Evolutionary conservation across 2,797 vertebrate genomes (phyloP).

Genomic region (Cyprinella venusta): DNA sequence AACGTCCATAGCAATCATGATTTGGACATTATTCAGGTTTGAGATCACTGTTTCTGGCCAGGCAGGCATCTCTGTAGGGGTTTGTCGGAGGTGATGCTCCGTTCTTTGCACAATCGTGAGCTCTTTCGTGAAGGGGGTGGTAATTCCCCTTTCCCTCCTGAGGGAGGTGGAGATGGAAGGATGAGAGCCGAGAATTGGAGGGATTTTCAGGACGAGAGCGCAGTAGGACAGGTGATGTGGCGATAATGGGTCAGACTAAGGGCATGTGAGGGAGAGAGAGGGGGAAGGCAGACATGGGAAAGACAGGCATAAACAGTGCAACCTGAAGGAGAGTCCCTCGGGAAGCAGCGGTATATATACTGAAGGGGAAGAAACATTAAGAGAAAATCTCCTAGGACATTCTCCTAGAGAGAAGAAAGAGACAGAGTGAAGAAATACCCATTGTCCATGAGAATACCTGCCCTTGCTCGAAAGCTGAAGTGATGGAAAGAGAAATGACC

Average conservation of each 20-base stretch:
- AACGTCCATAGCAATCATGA: conserved; percentile 21
- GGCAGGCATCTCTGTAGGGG: conserved; percentile 30
- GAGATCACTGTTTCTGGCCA: conserved; percentile 35
- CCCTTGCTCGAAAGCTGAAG: neutral
- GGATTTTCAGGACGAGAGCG: conserved; percentile 76
- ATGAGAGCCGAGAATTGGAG: conserved; percentile 66
- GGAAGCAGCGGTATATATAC: conserved; percentile 29
- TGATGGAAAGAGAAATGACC: neutral
- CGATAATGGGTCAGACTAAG: conserved; percentile 74
- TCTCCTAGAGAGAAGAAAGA: conserved; percentile 61
- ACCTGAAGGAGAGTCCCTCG: conserved; percentile 36
- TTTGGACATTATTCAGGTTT: conserved; percentile 40
- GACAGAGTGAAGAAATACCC: conserved; percentile 44
- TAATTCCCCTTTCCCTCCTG: conserved; percentile 70
- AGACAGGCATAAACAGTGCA: conserved; percentile 64
- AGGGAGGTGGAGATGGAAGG: conserved; percentile 64
- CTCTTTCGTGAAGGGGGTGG: conserved; percentile 67
- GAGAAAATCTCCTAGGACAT: conserved; percentile 38
- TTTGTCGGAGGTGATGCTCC: conserved; percentile 18
- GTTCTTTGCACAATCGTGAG: conserved; percentile 39
- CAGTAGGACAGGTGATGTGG: conserved; percentile 75
- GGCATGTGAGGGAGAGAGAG: conserved; percentile 59
- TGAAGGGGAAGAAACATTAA: conserved; percentile 30
- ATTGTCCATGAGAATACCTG: conserved; percentile 1
- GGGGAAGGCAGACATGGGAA: conserved; percentile 28